Evolutionary conservation across 2,113 vertebrate genomes (phyloP), one percentile per base, ranked within the genome.

Genomic region (Myodes glareolus): DNA sequence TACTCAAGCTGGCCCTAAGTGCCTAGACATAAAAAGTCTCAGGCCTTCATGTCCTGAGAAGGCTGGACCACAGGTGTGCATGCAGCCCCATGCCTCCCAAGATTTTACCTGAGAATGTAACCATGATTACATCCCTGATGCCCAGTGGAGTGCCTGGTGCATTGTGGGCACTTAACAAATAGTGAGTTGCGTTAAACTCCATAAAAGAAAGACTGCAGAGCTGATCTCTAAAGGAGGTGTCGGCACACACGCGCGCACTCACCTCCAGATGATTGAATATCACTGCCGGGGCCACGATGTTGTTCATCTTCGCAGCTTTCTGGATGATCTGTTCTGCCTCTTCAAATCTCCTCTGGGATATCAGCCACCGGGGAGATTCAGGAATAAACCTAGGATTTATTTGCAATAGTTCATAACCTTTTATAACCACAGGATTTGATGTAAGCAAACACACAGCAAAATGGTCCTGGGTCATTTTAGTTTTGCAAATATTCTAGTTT

Each of bases 341-440:
- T 90, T 97, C 70, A 14, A 99, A 98, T 98, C 99, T 98, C 82
- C 99, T 99, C 97, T 99, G 99, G 96, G 99, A 99, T 85, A 99
- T 98, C 93, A 99, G 98, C 99, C 99, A 99, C 27, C 99, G 99
- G 67, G 99, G 99, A 94, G 99, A 99, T 98, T 99, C 99, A 78
- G 99, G 99, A 98, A 99, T 99, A 96, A 99, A 96, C 99, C 99
- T 99, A 98, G 31, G 98, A 97, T 81, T 94, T 23, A 97, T 97
- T 96, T 91, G 67, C 68, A 89, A 52, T 50, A 50, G 91, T 96
- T 92, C 55, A 63, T 87, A 55, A 84, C 39, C 85, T 84, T 95
- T 84, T 68, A 91, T 50, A 91, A 31, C 25, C 50, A 31, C 36
- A 63, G 31, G 23, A 10, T 63, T 68, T 91, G 39, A 91, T 39